phyloP scores from a whole-genome alignment of 2,888 invertebrate species.

The Melanotus villosus region DNA sequence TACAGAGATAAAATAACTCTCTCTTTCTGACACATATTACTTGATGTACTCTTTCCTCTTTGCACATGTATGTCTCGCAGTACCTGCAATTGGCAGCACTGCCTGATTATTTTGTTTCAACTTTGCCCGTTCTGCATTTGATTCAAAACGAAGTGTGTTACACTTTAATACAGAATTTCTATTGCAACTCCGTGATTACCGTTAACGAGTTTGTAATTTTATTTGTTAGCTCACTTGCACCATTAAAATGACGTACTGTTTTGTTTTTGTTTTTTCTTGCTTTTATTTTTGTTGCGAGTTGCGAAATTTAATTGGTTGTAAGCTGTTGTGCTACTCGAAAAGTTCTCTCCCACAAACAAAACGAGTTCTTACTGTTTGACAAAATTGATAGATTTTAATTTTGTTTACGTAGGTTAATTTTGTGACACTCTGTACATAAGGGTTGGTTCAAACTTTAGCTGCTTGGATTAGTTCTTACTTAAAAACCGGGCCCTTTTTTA shows the following conservation, averaged over 20 bases:
- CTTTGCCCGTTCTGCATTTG: constrained; percentile 32
- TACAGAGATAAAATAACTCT: constrained; percentile 53
- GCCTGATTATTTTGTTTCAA: constrained; percentile 40
- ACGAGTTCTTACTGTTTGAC: no score
- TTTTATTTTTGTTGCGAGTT: no score
- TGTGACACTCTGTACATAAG: no score
- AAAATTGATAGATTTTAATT: no score
- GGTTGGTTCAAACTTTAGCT: no score
- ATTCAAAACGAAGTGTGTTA: constrained; percentile 18
- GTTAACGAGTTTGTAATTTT: constrained; percentile 20
- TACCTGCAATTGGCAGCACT: constrained; percentile 39
- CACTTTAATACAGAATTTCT: constrained; percentile 29
- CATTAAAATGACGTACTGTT: background rate
- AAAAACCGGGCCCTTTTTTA: no score
- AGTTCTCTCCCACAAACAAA: no score
- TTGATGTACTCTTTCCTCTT: constrained; percentile 37
- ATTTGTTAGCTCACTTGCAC: background rate
- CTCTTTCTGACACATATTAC: constrained; percentile 47
- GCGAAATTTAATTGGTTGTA: no score
- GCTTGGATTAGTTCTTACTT: no score
- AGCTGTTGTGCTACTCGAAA: no score
- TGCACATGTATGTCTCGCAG: constrained; percentile 42
- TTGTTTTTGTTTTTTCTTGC: no score
- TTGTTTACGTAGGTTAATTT: no score
- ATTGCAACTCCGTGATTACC: constrained; percentile 1